Evolutionary conservation across 1,140 invertebrate species (phyloP), one percentile per base, ranked within the genome.

Genomic region (Phenacoccus solenopsis): DNA sequence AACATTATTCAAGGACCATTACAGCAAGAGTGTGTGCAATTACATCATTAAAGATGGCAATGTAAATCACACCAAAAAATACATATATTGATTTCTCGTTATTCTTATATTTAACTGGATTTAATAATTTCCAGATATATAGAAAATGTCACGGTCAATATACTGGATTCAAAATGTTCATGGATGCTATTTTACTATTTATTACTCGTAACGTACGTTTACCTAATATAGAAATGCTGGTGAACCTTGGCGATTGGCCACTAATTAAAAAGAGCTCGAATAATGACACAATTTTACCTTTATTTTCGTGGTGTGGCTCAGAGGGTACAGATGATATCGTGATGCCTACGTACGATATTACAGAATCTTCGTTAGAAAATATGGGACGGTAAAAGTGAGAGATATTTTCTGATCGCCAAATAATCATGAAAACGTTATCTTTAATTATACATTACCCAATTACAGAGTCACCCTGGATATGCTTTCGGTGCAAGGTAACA

Each of bases 231-330:
- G 94, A 98, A 79, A 87, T 98, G 74, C 88, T 96, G 74, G 84
- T 93, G 28, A 98, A 98, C 81, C 82, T 98, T 16, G 95, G 95
- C 20, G 95, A 98, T 80, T 98, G 94, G 94, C 95, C 96, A 12
- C 79, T 98, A 13, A 83, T 86, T 0, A 79, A 82, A 56, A 82
- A 83, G 73, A 79, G 82, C 21, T 75, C 64, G 4, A n/a, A 30
- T n/a, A 22, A 80, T 16, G 78, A 80, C 49, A 79, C 81, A 16
- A 73, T 79, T 4, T 82, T 89, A 73, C 94, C 95, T n/a, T 87
- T 98, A 69, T 93, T 98, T 77, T 96, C 94, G 32, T 98, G 96
- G 95, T 98, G 95, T 82, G 93, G 93, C 1, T 96, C 92, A 72
- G 81, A 86, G 68, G 84, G 89, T 72, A 87, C 88, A 3, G 80